Conservation (phyloP, 2,888 invertebrate genomes). For the Helicoverpa assulta region DNA sequence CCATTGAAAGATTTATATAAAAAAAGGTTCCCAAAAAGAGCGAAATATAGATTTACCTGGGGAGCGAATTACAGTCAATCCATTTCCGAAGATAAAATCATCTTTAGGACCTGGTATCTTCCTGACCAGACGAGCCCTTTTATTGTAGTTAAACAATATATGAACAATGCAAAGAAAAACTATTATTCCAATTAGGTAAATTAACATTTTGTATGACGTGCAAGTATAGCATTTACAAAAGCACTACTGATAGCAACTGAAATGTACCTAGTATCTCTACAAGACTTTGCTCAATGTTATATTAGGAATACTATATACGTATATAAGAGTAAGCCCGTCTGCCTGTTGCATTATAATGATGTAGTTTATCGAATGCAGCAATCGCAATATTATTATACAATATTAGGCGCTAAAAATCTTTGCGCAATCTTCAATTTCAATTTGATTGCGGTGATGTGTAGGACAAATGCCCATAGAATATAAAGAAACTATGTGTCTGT, state of each 20-base stretch:
- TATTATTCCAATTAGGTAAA: slow-evolving; percentile 55
- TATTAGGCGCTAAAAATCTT: too few relatives aligned
- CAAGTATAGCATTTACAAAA: neutral
- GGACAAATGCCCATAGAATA: too few relatives aligned
- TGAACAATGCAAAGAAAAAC: slow-evolving; percentile 66
- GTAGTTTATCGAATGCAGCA: too few relatives aligned
- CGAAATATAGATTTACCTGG: slow-evolving; percentile 63
- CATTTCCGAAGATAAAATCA: slow-evolving; percentile 71
- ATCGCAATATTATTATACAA: too few relatives aligned
- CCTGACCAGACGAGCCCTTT: slow-evolving; percentile 65
- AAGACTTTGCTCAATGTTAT: neutral
- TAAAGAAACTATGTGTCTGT: too few relatives aligned
- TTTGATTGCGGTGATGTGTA: too few relatives aligned
- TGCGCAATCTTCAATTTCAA: too few relatives aligned
- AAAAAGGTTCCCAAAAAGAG: too few relatives aligned
- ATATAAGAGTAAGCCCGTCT: neutral
- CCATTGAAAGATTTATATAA: too few relatives aligned
- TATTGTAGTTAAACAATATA: slow-evolving; percentile 69
- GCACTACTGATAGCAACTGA: slow-evolving; percentile 28
- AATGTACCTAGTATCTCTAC: neutral
- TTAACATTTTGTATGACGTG: slow-evolving; percentile 61
- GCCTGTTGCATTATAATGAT: too few relatives aligned
- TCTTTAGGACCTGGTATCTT: slow-evolving; percentile 73
- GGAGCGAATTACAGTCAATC: slow-evolving; percentile 60
- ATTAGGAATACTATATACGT: neutral